Conservation (phyloP, 2,113 vertebrate species). For the Thunnus thynnus region DNA sequence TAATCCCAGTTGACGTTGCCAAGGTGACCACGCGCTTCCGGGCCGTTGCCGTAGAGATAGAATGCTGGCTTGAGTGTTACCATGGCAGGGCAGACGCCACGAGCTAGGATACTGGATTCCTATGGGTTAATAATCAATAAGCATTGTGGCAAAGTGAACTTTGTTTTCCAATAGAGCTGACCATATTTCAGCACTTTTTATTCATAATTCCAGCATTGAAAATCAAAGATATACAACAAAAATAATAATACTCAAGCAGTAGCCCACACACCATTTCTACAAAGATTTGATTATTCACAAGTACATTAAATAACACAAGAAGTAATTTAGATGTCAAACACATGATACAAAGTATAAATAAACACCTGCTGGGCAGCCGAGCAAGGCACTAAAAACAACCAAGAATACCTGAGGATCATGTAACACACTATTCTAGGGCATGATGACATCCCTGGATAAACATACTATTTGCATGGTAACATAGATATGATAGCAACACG, state of each 20-base stretch:
- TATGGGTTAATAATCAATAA: slow-evolving; percentile 65
- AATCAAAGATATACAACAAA: neutral
- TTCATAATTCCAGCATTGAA: neutral
- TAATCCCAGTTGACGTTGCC: slow-evolving; percentile 52
- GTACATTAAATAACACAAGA: slow-evolving; percentile 32
- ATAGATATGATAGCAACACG: too few species aligned
- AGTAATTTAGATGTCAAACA: slow-evolving; percentile 34
- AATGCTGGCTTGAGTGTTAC: slow-evolving; percentile 73
- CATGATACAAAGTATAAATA: slow-evolving; percentile 57
- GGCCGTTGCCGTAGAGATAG: slow-evolving; percentile 69
- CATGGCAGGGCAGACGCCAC: slow-evolving; percentile 58
- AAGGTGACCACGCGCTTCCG: slow-evolving; percentile 68
- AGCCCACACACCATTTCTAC: slow-evolving; percentile 18
- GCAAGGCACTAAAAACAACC: slow-evolving; percentile 8
- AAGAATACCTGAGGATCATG: slow-evolving; percentile 54
- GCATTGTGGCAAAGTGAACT: neutral
- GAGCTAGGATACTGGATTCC: slow-evolving; percentile 11
- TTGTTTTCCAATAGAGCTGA: neutral
- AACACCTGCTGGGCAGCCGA: slow-evolving; percentile 38
- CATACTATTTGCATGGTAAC: slow-evolving; percentile 24
- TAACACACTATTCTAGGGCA: slow-evolving; percentile 62
- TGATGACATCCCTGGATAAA: slow-evolving; percentile 41
- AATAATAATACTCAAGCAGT: slow-evolving; percentile 7
- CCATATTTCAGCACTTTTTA: slow-evolving; percentile 4
- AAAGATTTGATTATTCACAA: slow-evolving; percentile 48